phyloP scores from a whole-genome alignment of 2,113 vertebrate genomes.

The Oenanthe oenanthe region DNA sequence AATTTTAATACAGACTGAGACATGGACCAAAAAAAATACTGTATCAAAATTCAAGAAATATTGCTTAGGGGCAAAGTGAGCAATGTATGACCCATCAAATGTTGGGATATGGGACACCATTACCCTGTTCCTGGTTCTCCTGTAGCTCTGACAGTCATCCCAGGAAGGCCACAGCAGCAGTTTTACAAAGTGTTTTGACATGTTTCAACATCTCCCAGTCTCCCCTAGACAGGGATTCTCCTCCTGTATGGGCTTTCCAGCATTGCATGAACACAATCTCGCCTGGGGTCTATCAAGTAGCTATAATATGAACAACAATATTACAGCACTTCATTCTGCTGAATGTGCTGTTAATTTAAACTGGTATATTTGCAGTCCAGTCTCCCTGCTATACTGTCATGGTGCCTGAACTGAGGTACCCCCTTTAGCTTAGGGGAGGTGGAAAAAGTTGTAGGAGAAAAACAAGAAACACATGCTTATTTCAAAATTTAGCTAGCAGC shows the following conservation, averaged over 20 bases:
- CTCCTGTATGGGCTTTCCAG: not conserved
- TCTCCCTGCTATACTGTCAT: not conserved
- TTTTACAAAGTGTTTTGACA: not conserved
- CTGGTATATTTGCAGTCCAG: not conserved
- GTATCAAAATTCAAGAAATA: not conserved
- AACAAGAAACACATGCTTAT: accelerated
- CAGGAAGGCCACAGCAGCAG: not conserved
- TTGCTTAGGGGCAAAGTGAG: not conserved
- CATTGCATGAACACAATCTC: not conserved
- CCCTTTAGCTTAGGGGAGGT: not conserved
- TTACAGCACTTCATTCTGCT: not conserved
- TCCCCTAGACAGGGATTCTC: not conserved
- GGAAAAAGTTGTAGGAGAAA: not conserved
- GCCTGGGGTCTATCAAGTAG: not conserved
- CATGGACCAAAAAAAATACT: not conserved
- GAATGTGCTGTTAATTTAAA: not conserved
- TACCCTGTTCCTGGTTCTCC: not conserved
- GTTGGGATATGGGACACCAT: not conserved
- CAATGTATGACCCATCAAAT: not conserved
- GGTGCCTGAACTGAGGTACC: not conserved
- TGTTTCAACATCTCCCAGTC: not conserved
- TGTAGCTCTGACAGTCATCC: not conserved
- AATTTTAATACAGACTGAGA: not conserved
- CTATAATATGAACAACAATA: not conserved
- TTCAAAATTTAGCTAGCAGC: not conserved